Evolutionary conservation across 2,797 vertebrate species (phyloP), one percentile per base, ranked within the genome.

Genomic region (Sebastes baramenuke): DNA sequence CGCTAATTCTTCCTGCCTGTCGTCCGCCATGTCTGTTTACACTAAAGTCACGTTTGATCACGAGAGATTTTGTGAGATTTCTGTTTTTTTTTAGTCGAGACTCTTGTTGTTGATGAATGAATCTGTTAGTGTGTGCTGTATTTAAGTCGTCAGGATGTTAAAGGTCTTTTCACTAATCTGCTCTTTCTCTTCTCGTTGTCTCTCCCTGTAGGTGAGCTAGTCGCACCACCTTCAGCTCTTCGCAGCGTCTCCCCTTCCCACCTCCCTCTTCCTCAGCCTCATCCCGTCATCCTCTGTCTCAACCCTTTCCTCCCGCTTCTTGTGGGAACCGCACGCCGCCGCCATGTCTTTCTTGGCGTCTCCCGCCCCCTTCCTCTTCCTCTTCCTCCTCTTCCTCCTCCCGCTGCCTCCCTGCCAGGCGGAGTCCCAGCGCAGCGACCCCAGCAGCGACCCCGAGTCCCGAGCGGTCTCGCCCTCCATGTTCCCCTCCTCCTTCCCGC

Each of bases 121-220:
- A 13, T 38, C 36, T 38, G 38, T 42, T 42, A 42, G 38, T 42
- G 38, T 42, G 38, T 42, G 61, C 29, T 29, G 29, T 34, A 4
- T 69, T 54, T 22, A 38, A 61, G 36, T 27, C 2, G 14, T 36
- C 1, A 12, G 59, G 29, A 22, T n/a, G 18, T 25, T 7, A 25
- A 62, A 42, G 3, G 5, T 73, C 1, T 49, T 18, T 13, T 54
- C 13, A 14, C n/a, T 18, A 3, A 83, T 58, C 18, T 16, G 1
- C 24, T 32, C 3, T 72, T 12, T 24, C 16, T 67, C 8, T 27
- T 56, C 24, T 14, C n/a, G 25, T 42, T 78, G 16, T 70, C 6
- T 54, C 29, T 75, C 38, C 61, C 81, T 78, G 34, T 66, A 94
- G 95, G 95, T 93, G 89, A 91, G 77, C 79, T 61, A 61, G 72